Percentiles rank a stretch among this genome's conserved stretches.
These are phyloP conservation scores for Molossus alvarezi DNA, from an alignment of 2,797 vertebrate species.

Conservation along the genomic window DNA sequence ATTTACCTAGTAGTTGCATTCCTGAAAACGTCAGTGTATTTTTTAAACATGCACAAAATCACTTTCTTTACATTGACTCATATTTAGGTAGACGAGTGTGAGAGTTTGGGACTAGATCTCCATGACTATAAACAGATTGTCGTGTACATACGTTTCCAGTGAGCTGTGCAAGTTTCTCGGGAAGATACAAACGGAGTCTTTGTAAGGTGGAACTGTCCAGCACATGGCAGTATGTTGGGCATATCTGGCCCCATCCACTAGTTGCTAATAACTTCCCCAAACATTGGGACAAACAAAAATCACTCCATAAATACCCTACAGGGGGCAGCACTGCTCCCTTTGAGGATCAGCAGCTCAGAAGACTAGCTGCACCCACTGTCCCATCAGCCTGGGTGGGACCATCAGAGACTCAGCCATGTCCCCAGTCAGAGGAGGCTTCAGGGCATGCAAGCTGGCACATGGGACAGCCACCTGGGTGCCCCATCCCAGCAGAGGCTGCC, in stretches of 20 bases:
- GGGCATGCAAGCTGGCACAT: neutral
- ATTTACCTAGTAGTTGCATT: neutral
- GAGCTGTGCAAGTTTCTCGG: neutral
- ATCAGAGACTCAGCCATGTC: neutral
- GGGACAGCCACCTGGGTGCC: neutral
- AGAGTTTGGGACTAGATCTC: neutral
- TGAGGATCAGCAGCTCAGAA: neutral
- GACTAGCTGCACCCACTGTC: neutral
- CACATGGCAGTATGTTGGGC: neutral
- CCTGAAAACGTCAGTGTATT: slow-evolving; percentile 10
- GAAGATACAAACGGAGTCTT: neutral
- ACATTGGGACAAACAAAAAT: neutral
- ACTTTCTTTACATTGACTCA: neutral
- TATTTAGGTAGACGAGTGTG: neutral
- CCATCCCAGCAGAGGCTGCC: slow-evolving; percentile 20
- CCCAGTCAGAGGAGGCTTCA: neutral
- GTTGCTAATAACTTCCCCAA: neutral
- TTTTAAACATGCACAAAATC: slow-evolving; percentile 33
- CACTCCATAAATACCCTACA: neutral
- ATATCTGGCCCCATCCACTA: neutral
- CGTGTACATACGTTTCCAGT: neutral
- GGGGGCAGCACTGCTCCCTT: neutral
- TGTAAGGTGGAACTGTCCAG: neutral
- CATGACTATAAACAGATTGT: neutral
- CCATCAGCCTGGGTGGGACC: no score